phyloP scores from a whole-genome alignment of 2,113 vertebrate genomes.

The Mustela lutreola region DNA sequence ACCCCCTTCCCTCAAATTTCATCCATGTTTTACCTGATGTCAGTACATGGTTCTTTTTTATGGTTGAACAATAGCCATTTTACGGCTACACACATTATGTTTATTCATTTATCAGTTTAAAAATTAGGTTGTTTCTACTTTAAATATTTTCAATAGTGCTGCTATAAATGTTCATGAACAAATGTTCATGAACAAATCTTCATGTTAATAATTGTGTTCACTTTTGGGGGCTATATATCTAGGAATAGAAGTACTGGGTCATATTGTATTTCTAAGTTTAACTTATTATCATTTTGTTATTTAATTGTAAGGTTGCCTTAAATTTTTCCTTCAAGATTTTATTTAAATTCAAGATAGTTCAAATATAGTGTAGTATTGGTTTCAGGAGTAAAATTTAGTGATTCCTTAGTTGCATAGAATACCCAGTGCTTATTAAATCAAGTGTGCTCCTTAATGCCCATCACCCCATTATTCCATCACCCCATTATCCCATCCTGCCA shows the following conservation, averaged over 20 bases:
- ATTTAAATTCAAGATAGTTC: not conserved
- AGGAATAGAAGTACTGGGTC: not conserved
- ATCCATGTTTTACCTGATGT: not conserved
- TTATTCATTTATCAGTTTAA: not conserved
- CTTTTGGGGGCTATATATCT: not conserved
- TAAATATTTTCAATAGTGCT: not conserved
- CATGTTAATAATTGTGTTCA: not conserved
- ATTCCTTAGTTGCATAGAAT: not conserved
- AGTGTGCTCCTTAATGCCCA: too few species aligned
- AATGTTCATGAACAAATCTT: not conserved
- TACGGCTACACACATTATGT: not conserved
- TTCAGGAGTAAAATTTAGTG: not conserved
- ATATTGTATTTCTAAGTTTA: not conserved
- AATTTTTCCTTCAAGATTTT: not conserved
- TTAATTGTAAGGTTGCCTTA: too few species aligned
- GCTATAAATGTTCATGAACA: not conserved
- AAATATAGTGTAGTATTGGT: not conserved
- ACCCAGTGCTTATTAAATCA: too few species aligned
- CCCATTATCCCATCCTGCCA: too few species aligned
- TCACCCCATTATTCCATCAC: too few species aligned
- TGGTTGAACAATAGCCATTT: not conserved
- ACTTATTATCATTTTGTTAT: too few species aligned
- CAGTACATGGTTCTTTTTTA: not conserved
- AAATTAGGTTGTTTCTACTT: not conserved
- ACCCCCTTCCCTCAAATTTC: too few species aligned